Evolutionary conservation across 2,113 vertebrate species (phyloP), one percentile per base, ranked within the genome.

Genomic region (Callopanchax toddi): DNA sequence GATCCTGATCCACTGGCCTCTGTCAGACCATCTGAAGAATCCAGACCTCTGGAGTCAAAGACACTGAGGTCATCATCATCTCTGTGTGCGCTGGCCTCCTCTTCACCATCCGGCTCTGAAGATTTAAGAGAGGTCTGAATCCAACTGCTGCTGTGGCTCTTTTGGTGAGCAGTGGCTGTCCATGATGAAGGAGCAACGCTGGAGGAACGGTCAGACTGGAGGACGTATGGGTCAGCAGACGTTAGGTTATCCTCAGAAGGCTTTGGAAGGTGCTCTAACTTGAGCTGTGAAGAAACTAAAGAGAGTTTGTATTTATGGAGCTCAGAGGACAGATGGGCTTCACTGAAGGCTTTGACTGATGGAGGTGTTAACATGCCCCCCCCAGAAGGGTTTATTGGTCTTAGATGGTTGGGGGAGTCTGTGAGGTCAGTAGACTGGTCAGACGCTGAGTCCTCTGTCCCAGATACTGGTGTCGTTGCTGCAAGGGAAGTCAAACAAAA

Each of bases 1-100:
- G 93, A 94, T 7, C 93, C 90, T 60, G 93, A 93, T 55, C 92
- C 94, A 69, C 91, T 93, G 78, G 74, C 82, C 74, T 93, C 76
- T 55, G 84, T 63, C 53, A 91, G 74, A 56, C 56, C 83, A 78
- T 89, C 89, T 15, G 50, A 58, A 12, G 32, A 58, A 36, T 18
- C n/a, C 22, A 60, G 44, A 52, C 17, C n/a, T 42, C 39, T 29
- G 11, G 64, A 59, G 42, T 74, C 44, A 65, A 57, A 67, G 20
- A 62, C 11, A 36, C 15, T 25, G 48, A 9, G 8, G 10, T 54
- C 16, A 17, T 68, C 21, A 5, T 43, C 15, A 21, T 25, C 39
- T 46, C 9, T n/a, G 2, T 26, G 44, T 0, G 4, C 45, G 18
- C 17, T 12, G 4, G 16, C 20, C 46, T 61, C 44, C 10, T 46